Percentiles rank a stretch among this genome's conserved stretches.
Evolutionary conservation across 2,797 vertebrate genomes (phyloP).

Genomic region (Coluber constrictor): DNA sequence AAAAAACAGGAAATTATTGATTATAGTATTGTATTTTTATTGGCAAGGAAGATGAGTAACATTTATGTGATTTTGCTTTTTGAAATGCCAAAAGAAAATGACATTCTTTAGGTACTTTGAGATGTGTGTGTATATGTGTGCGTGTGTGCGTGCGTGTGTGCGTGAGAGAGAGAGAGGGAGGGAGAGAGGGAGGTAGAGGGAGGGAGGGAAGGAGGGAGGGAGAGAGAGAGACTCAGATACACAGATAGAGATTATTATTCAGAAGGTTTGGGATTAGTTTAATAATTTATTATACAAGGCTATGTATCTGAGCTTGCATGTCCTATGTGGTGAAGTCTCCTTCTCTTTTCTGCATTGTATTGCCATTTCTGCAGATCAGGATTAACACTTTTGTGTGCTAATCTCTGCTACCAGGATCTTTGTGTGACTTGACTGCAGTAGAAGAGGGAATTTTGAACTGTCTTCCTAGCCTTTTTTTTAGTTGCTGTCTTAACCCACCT

Average conservation of each 20-base stretch:
- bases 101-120: not conserved
- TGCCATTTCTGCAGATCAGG: not conserved
- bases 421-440: not conserved
- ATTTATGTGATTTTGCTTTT: not conserved
- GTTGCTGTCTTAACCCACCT: not conserved
- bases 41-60: not conserved
- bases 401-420: not conserved
- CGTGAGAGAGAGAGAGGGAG: fast-evolving
- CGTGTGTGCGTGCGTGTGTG: not conserved
- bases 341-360: not conserved
- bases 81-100: not conserved
- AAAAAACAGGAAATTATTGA: not conserved
- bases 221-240: not conserved
- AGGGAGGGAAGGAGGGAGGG: no score
- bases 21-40: not conserved
- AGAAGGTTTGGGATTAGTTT: not conserved
- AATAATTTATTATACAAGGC: not conserved
- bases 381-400: not conserved
- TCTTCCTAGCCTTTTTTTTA: not conserved
- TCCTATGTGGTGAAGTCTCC: not conserved
- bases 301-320: not conserved
- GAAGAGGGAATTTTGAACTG: not conserved
- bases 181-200: no score
- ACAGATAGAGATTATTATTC: not conserved
- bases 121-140: not conserved